Conservation (phyloP, 2,888 invertebrate species). For the Athalia circularis region DNA sequence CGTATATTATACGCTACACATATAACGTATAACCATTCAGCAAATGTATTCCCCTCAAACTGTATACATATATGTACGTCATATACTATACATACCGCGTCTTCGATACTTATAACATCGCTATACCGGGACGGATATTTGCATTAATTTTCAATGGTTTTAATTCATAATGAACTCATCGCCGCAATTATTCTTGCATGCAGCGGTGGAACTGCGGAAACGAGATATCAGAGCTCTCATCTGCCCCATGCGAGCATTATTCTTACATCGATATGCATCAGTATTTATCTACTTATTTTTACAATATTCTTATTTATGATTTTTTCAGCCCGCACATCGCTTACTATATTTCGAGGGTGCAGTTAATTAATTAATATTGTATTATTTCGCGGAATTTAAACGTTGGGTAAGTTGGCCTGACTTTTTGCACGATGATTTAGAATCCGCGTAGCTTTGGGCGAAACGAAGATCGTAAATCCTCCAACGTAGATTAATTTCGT, state of each 20-base stretch:
- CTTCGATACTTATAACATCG: too few relatives aligned
- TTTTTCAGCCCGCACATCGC: not conserved
- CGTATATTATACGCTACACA: conserved; percentile 4
- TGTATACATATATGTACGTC: not conserved
- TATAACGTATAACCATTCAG: not conserved
- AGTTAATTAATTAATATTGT: conserved; percentile 65
- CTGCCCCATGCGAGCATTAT: too few relatives aligned
- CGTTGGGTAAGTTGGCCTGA: conserved; percentile 54
- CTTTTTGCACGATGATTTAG: conserved; percentile 63
- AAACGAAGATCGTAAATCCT: conserved; percentile 66
- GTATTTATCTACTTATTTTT: too few relatives aligned
- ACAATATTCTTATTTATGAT: not conserved
- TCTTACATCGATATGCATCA: too few relatives aligned
- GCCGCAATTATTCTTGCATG: not conserved
- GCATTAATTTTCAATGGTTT: conserved; percentile 32
- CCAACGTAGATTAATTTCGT: conserved; percentile 69
- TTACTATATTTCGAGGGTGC: conserved; percentile 5
- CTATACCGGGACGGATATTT: not conserved
- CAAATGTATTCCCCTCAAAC: not conserved
- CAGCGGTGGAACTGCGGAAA: conserved; percentile 18
- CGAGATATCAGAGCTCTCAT: not conserved
- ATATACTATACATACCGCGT: too few relatives aligned
- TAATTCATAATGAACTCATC: conserved; percentile 42
- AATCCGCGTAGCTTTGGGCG: conserved; percentile 50
- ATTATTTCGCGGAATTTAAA: conserved; percentile 56